Conservation (phyloP, 2,888 invertebrate species). For the Dorcus parallelipipedus region DNA sequence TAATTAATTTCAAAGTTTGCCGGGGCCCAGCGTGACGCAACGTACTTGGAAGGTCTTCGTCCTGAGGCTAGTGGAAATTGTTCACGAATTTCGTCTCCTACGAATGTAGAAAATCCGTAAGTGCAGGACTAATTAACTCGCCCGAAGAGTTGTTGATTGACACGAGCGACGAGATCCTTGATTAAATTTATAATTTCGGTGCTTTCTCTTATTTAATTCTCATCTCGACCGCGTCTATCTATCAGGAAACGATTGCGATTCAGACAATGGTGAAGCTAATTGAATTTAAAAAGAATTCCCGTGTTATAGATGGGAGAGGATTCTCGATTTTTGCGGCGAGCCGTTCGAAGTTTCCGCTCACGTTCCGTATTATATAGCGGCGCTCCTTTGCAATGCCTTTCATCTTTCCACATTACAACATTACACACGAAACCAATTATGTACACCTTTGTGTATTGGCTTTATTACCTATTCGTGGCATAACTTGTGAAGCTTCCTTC, state of each 20-base stretch:
- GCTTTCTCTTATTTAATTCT: no score
- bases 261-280: constrained; percentile 19
- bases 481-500: constrained; percentile 19
- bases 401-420: constrained; percentile 48
- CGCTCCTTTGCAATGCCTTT: constrained; percentile 43
- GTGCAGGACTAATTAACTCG: no score
- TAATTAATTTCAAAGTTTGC: no score
- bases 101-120: no score
- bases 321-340: constrained; percentile 23
- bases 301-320: constrained; percentile 13
- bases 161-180: no score
- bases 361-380: constrained; percentile 42
- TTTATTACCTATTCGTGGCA: constrained; percentile 38
- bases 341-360: constrained; percentile 38
- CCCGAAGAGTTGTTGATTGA: no score
- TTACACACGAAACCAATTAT: constrained; percentile 50
- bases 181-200: no score
- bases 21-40: no score
- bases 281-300: constrained; percentile 22
- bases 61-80: no score
- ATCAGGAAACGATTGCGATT: constrained; percentile 4
- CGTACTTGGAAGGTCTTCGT: no score
- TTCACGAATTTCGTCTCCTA: no score
- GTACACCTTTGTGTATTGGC: constrained; percentile 48
- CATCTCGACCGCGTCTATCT: not conserved